Percentiles rank a stretch among this genome's conserved stretches.
Evolutionary conservation across 2,888 invertebrate species (phyloP).

Genomic region (Panopea generosa): DNA sequence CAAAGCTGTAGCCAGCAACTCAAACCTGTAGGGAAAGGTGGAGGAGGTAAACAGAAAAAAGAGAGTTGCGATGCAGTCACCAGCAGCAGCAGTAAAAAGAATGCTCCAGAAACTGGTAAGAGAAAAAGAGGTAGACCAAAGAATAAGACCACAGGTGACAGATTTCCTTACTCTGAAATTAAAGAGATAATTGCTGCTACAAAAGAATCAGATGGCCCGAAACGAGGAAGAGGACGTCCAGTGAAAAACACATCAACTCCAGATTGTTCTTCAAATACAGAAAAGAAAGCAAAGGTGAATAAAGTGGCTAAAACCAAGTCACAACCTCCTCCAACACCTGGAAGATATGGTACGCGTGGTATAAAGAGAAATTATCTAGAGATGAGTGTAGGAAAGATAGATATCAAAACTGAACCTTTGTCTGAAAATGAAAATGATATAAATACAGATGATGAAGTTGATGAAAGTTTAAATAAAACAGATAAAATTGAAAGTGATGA

Average conservation of each 20-base stretch:
- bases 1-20: too few species aligned
- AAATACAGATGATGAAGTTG: constrained; percentile 10
- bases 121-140: constrained; percentile 29
- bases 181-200: constrained; percentile 59
- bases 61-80: too few species aligned
- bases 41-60: too few species aligned
- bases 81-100: too few species aligned
- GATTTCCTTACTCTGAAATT: constrained; percentile 63
- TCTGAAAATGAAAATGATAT: constrained; percentile 34
- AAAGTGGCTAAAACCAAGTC: background rate
- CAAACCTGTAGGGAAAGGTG: too few species aligned
- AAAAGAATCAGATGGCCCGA: constrained; percentile 30
- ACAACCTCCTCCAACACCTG: constrained; percentile 30
- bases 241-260: constrained; percentile 15
- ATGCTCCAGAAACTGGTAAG: constrained; percentile 1
- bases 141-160: constrained; percentile 23
- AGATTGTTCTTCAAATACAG: too few species aligned
- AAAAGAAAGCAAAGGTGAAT: too few species aligned
- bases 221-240: constrained; percentile 33
- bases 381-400: constrained; percentile 47
- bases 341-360: constrained; percentile 66
- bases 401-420: constrained; percentile 39
- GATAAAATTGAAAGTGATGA: background rate
- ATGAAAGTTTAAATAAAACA: constrained; percentile 2
- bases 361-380: constrained; percentile 58